Base-by-base conservation (phyloP, 1,140 invertebrate species). In the Psilanteris sp. region DNA sequence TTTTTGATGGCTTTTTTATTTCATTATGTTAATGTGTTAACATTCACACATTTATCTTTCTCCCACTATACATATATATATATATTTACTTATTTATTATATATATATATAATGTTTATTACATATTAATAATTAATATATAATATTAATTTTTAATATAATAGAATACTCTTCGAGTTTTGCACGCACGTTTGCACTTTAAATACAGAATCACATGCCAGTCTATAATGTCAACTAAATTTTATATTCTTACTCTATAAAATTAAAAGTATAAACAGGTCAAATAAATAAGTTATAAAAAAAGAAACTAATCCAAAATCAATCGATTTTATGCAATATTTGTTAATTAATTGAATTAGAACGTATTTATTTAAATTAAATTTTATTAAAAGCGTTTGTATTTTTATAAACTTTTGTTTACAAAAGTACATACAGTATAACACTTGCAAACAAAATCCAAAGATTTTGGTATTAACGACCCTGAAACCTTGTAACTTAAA, bases 181-280 rank as follows among this genome's bases (percentile, higher is more conserved):
- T 83, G 71, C 81, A 82, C 79, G 77, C 77, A 85, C 78, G 79
- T 85, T 87, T 85, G 79, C 81, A 84, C 79, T 85, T 85, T 80
- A 86, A 86, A 86, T 85, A 87, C 82, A 85, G 73, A 84, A 87
- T 87, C 84, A 87, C 84, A 86, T 86, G 64, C 80, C 79, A 87
- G 78, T 84, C 77, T 78, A 81, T 61, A 22, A 2, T 22, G n/a
- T 34, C 14, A 44, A 39, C 44, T 70, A 44, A 70, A 57, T 11
- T 6, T 29, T 29, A 31, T 3, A 4, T 44, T 22, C 7, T 27
- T 26, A 26, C 29, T 31, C 0, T 7, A 6, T 48, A 11, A 27
- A 13, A 24, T 54, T 39, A 54, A 20, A 67, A 54, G 32, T 3
- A 15, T 24, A 24, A 43, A 37, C 26, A 26, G 34, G 1, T 48